phyloP scores from a whole-genome alignment of 2,797 vertebrate genomes.

The Peromyscus melanophrys region DNA sequence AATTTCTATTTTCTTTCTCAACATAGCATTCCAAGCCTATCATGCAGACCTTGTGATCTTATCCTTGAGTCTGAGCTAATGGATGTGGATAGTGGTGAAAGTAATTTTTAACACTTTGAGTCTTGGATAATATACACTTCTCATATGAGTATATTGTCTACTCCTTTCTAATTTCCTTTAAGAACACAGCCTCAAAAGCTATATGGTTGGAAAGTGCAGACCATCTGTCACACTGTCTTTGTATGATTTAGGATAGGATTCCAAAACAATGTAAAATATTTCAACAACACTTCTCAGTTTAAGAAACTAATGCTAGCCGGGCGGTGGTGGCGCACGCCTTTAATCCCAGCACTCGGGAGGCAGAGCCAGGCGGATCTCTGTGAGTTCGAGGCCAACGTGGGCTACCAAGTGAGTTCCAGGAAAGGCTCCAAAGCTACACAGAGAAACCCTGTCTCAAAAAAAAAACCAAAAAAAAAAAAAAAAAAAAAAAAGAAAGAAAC shows the following conservation, averaged over 20 bases:
- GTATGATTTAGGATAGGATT: not conserved
- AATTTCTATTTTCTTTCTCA: not conserved
- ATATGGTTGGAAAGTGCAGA: not conserved
- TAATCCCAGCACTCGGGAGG: too few species aligned
- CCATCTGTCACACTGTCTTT: not conserved
- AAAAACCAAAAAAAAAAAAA: too few species aligned
- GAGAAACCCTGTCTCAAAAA: too few species aligned
- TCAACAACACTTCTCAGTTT: not conserved
- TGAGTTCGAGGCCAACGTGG: too few species aligned
- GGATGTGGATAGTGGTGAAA: not conserved
- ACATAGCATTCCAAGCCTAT: not conserved
- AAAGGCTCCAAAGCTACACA: too few species aligned
- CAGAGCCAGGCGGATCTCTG: too few species aligned
- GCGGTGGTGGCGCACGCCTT: too few species aligned
- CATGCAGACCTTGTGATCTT: not conserved
- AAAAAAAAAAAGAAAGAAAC: too few species aligned
- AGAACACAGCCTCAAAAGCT: not conserved
- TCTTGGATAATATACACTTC: not conserved
- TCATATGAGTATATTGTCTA: not conserved
- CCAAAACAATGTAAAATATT: not conserved
- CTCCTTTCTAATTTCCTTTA: not conserved
- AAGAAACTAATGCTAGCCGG: not conserved
- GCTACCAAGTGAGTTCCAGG: too few species aligned
- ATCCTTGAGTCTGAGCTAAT: not conserved
- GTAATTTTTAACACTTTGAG: not conserved